A percentile compares a stretch with the other conserved stretches of the same genome.
phyloP scores from a whole-genome alignment of 2,888 invertebrate genomes.

The Microctonus brassicae region DNA sequence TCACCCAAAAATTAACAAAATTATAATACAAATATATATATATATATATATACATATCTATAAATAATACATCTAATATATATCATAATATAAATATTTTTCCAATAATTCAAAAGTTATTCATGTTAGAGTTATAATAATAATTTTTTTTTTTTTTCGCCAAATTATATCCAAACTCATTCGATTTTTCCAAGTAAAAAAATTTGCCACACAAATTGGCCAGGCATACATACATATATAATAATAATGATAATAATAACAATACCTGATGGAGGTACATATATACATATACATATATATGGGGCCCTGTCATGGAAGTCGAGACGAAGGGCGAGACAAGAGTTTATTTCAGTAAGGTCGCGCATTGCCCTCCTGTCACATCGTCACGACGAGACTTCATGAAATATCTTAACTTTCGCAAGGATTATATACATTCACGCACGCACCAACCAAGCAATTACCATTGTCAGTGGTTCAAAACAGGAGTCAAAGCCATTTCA shows the following conservation, averaged over 20 bases:
- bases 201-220: not conserved
- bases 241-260: no score
- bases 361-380: conserved; percentile 51
- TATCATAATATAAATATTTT: not conserved
- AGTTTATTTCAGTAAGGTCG: conserved; percentile 59
- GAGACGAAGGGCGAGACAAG: conserved; percentile 34
- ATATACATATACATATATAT: not conserved
- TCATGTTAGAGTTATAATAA: no score
- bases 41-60: no score
- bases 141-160: no score
- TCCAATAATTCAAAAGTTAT: not conserved
- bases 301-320: conserved; percentile 15
- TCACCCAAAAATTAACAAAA: conserved; percentile 20
- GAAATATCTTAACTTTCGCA: conserved; percentile 30
- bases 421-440: conserved; percentile 1
- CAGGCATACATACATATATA: no score
- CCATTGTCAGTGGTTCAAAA: not conserved
- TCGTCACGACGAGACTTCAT: conserved; percentile 39
- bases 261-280: no score
- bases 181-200: not conserved
- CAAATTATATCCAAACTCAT: no score
- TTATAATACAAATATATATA: no score
- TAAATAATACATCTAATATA: no score
- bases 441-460: conserved; percentile 3
- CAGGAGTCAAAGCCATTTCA: not conserved